These are phyloP conservation scores for Ptiloglossa arizonensis DNA, from an alignment of 1,140 invertebrate genomes.

Conservation along the genomic window DNA sequence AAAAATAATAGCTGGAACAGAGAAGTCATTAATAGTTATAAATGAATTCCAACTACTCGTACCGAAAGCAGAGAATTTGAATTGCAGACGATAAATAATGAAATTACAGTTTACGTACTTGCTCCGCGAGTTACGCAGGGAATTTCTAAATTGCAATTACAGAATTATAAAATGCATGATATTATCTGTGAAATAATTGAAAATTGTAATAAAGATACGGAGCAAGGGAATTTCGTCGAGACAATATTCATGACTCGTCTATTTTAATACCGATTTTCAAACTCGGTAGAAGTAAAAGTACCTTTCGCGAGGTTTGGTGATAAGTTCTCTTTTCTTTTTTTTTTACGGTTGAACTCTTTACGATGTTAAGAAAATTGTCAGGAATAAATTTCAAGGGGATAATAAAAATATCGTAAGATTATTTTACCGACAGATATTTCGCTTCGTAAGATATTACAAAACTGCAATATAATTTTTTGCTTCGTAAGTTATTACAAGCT, in stretches of 20 bases:
- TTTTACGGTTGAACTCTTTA: not conserved
- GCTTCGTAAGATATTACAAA: not conserved
- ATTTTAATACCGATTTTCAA: not conserved
- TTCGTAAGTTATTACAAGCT: not conserved
- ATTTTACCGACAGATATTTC: not conserved
- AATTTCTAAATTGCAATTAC: not conserved
- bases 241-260: not conserved
- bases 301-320: not conserved
- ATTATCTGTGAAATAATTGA: too few species aligned
- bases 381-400: not conserved
- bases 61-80: not conserved
- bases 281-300: not conserved
- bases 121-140: not conserved
- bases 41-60: not conserved
- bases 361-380: not conserved
- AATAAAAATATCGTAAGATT: not conserved
- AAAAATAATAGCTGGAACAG: not conserved
- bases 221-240: not conserved
- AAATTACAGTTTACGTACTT: not conserved
- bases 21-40: not conserved
- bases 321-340: not conserved
- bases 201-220: not conserved
- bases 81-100: not conserved
- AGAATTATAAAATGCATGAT: too few species aligned
- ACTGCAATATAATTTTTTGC: not conserved